These are phyloP conservation scores for Protophormia terraenovae DNA, from an alignment of 2,888 invertebrate species.

Conservation along the genomic window DNA sequence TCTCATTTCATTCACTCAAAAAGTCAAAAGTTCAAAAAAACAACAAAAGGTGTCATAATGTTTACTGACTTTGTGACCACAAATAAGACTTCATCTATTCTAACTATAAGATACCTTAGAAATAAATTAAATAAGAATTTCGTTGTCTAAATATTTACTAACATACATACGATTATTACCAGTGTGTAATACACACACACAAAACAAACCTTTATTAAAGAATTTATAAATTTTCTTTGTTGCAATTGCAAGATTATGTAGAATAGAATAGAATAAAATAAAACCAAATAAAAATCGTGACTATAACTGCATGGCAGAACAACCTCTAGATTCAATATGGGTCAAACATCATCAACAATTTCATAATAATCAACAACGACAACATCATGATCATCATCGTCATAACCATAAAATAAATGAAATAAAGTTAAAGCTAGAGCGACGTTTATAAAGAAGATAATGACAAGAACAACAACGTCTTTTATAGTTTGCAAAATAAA, in stretches of 20 bases:
- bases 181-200: too few species aligned
- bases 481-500: slow-evolving; percentile 33
- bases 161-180: neutral
- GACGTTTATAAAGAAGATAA: neutral
- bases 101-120: slow-evolving; percentile 25
- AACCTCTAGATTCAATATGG: slow-evolving; percentile 66
- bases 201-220: slow-evolving; percentile 4
- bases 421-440: slow-evolving; percentile 33
- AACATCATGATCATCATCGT: slow-evolving; percentile 11
- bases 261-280: slow-evolving; percentile 9
- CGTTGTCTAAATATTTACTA: slow-evolving; percentile 20
- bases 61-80: slow-evolving; percentile 24
- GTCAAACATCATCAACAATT: slow-evolving; percentile 67
- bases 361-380: slow-evolving; percentile 30
- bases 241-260: slow-evolving; percentile 23
- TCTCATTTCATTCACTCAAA: neutral
- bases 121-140: slow-evolving; percentile 18
- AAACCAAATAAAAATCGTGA: slow-evolving; percentile 52
- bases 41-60: slow-evolving; percentile 28
- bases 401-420: slow-evolving; percentile 34
- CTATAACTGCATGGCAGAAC: slow-evolving; percentile 54
- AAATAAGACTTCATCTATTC: neutral
- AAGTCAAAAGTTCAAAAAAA: neutral
- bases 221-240: slow-evolving; percentile 29
- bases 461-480: slow-evolving; percentile 28